Base-by-base conservation (phyloP, 2,113 vertebrate species). In the Rhinolophus sinicus region DNA sequence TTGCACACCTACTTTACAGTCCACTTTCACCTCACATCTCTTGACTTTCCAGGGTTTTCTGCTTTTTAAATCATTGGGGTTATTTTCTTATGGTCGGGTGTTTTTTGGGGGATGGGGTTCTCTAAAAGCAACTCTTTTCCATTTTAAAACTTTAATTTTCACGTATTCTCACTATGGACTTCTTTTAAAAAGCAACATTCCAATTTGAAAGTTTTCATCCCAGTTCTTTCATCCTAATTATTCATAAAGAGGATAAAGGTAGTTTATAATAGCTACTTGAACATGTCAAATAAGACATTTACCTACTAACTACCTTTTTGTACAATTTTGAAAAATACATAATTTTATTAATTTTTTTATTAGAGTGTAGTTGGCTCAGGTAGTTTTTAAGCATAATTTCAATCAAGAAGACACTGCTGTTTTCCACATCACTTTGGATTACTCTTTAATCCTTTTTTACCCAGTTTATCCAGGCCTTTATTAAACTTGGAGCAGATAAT, bases 31-130 rank as follows among this genome's bases (percentile, higher is more conserved):
- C 69, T 91, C 81, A 26, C 50, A 58, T 33, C 60, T 93, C 54
- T 67, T 65, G 78, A 84, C 92, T 97, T 86, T 93, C 86, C 73
- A 95, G 82, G 91, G 82, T 96, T 95, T 93, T 96, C n/a, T 91
- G 44, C 38, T 69, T 58, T 54, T 88, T 75, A 85, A 50, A 2
- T 77, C 21, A 38, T 54, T 70, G 35, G 54, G 44, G 15, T 87
- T 81, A 44, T 96, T 93, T 96, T 95, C 54, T 89, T 81, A 28
- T 26, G 11, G 18, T 52, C 69, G 18, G 4, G 9, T 84, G 2
- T 89, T 90, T 40, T 50, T 50, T 3, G 9, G 9, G 47, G 47
- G 47, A 50, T 10, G 47, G 47, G 47, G 47, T 50, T 88, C 44
- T 89, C 81, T 94, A 82, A 92, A 73, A 73, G 24, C 40, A 62